These are phyloP conservation scores for Tupiocoris notatus DNA, from an alignment of 2,888 invertebrate genomes.

Conservation along the genomic window DNA sequence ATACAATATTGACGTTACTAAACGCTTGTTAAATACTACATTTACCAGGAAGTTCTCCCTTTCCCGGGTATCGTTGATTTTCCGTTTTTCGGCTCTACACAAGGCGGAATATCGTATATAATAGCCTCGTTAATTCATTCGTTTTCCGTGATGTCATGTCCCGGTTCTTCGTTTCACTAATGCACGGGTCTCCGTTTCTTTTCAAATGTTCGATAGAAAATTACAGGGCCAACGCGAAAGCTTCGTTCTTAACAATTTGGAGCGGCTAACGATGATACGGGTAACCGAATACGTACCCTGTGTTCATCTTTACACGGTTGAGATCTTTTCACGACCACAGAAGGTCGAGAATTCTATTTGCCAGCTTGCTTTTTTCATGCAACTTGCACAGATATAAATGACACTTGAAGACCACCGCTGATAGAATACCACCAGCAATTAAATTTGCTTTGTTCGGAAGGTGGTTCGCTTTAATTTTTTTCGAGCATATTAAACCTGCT, in stretches of 20 bases:
- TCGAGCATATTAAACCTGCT: too few relatives aligned
- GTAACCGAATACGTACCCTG: not conserved
- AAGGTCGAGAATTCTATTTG: too few relatives aligned
- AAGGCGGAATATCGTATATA: not conserved
- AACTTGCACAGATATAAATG: too few relatives aligned
- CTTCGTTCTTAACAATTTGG: too few relatives aligned
- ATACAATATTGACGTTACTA: constrained; percentile 24
- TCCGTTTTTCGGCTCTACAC: not conserved
- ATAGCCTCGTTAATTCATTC: not conserved
- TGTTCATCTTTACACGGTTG: not conserved
- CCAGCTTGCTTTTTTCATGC: too few relatives aligned
- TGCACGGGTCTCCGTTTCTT: not conserved
- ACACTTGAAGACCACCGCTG: too few relatives aligned
- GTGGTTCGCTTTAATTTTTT: too few relatives aligned
- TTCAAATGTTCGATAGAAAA: not conserved
- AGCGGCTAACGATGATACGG: not conserved
- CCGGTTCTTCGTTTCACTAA: not conserved
- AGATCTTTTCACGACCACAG: not conserved
- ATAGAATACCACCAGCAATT: too few relatives aligned
- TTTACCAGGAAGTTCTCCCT: not conserved
- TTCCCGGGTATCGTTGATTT: not conserved
- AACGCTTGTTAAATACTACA: constrained; percentile 26
- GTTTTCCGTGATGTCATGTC: not conserved
- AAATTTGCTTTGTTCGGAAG: too few relatives aligned
- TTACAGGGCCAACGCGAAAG: not conserved